Base-by-base conservation (phyloP, 2,113 vertebrate species). In the Hyaena hyaena region DNA sequence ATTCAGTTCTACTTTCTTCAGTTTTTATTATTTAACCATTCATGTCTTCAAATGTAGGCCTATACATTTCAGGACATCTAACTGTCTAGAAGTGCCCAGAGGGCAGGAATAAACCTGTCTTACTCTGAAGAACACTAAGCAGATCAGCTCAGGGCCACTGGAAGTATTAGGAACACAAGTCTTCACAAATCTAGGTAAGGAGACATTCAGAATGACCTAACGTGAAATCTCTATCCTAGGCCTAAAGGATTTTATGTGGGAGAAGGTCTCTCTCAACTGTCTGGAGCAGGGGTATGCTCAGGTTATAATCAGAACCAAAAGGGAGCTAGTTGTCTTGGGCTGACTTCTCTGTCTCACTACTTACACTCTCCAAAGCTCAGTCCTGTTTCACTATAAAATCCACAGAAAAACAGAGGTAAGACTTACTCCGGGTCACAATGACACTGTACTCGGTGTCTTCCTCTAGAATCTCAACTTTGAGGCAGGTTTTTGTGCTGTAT, bases 401-500 rank as follows among this genome's bases (percentile, higher is more conserved):
- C 90, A 92, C 83, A 92, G 66, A 95, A 96, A 97, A 95, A 90
- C 33, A 96, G 45, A 91, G 80, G 68, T 26, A n/a, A 73, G 48
- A 98, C 99, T 96, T 98, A 99, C 99, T 99, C 43, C 99, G 99
- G 76, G 98, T 93, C 28, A 99, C 88, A 35, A 97, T 39, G 1
- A 99, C 83, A 4, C 92, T 98, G 98, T 99, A 99, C 0, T 0
- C 0, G 24, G 99, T 98, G n/a, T 3, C 2, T 0, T 77, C 7
- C 45, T 99, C 99, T 69, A 98, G 94, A 71, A 99, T 98, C 33
- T 99, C 99, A 0, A 99, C 99, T 92, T 99, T 99, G 95, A 99
- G 99, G 98, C 99, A 99, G 23, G 99, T 99, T 98, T 99, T 99
- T 77, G 98, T 98, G 98, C 98, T 99, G 98, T 99, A 99, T 8